These are phyloP conservation scores for Andrena bucephala DNA, from an alignment of 2,888 invertebrate species.

Conservation along the genomic window DNA sequence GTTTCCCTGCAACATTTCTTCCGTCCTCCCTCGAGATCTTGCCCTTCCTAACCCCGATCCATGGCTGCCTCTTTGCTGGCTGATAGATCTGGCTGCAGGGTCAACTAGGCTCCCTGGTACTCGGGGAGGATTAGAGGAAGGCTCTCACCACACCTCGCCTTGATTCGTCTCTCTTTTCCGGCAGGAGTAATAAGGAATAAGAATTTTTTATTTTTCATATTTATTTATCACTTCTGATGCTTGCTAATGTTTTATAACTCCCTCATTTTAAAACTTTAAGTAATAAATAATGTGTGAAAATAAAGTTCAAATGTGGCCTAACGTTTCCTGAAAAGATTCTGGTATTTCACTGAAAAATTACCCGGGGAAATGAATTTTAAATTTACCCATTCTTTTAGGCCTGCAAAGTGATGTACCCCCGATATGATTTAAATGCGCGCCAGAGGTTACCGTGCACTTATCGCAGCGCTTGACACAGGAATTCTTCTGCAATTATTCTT, in stretches of 20 bases:
- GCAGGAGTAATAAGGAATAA: too few species aligned
- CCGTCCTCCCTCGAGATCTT: neutral
- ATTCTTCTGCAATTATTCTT: constrained; percentile 31
- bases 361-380: too few species aligned
- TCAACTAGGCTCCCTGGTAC: constrained; percentile 1
- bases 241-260: too few species aligned
- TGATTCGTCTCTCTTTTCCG: neutral
- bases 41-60: neutral
- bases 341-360: too few species aligned
- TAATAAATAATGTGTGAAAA: too few species aligned
- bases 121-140: neutral
- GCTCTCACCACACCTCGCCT: neutral
- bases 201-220: too few species aligned
- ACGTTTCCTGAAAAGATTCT: too few species aligned
- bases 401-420: neutral
- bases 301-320: too few species aligned
- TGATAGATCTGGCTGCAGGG: neutral
- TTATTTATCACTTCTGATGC: too few species aligned
- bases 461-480: neutral
- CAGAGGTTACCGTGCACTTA: neutral
- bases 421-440: neutral
- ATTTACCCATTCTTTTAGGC: too few species aligned
- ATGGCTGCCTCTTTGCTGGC: neutral
- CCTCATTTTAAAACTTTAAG: too few species aligned
- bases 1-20: neutral